Percentiles rank a stretch among this genome's conserved stretches.
Evolutionary conservation across 2,888 invertebrate genomes (phyloP).

Genomic region (Argyresthia albistria): DNA sequence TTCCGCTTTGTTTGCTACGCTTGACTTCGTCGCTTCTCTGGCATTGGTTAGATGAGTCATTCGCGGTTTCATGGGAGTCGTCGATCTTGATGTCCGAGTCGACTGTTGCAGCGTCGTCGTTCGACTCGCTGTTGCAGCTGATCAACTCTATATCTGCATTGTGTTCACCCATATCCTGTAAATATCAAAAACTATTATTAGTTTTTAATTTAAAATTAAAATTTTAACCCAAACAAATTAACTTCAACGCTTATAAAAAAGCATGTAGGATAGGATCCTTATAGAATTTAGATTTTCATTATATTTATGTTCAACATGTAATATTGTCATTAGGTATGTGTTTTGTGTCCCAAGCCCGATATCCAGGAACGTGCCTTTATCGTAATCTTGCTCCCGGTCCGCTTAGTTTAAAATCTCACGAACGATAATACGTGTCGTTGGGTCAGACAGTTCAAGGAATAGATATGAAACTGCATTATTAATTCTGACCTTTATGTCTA

Average conservation of each 20-base stretch:
- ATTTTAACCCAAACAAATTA: not conserved
- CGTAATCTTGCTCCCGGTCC: too few relatives aligned
- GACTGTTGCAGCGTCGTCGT: slow-evolving; percentile 41
- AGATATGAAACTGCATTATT: too few relatives aligned
- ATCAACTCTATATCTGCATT: slow-evolving; percentile 48
- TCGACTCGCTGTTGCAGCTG: slow-evolving; percentile 56
- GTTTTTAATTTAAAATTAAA: not conserved
- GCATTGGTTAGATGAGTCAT: slow-evolving; percentile 18
- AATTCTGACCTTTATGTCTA: too few relatives aligned
- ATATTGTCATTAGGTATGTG: too few relatives aligned
- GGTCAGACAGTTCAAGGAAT: too few relatives aligned
- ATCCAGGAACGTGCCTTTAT: too few relatives aligned
- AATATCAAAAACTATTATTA: slow-evolving; percentile 11
- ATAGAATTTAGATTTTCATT: not conserved
- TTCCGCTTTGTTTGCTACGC: slow-evolving; percentile 39
- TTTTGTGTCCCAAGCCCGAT: too few relatives aligned
- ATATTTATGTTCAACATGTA: not conserved
- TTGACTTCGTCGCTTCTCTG: slow-evolving; percentile 29
- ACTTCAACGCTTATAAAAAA: not conserved
- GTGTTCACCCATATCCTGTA: slow-evolving; percentile 59
- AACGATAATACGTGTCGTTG: too few relatives aligned
- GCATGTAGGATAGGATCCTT: not conserved
- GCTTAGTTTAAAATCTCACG: too few relatives aligned
- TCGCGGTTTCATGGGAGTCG: slow-evolving; percentile 17
- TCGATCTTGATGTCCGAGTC: slow-evolving; percentile 27